Evolutionary conservation across 1,140 invertebrate species (phyloP).

Genomic region (Vollenhovia emeryi): DNA sequence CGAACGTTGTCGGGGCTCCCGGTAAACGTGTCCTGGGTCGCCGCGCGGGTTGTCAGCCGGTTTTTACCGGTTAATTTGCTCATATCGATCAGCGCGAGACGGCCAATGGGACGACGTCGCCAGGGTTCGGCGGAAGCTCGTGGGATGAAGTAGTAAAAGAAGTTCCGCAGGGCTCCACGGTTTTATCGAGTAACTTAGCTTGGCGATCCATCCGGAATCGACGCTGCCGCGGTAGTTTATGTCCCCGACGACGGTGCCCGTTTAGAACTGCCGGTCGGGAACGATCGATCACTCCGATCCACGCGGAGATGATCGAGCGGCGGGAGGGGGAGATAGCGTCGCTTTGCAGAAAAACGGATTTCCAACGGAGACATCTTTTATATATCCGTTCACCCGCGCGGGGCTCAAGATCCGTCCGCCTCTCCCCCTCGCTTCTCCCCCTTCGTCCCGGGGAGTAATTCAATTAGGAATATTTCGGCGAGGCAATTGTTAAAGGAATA

Average conservation of each 20-base stretch:
- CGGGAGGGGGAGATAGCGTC: neutral
- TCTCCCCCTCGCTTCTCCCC: neutral
- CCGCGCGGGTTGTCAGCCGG: neutral
- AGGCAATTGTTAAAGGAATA: neutral
- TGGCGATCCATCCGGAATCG: conserved; percentile 49
- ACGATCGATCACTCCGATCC: conserved; percentile 37
- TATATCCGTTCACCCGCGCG: neutral
- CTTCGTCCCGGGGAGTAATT: neutral
- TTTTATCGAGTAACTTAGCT: conserved; percentile 57
- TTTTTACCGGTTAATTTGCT: conserved; percentile 2
- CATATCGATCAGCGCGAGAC: conserved; percentile 21
- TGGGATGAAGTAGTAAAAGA: conserved; percentile 2
- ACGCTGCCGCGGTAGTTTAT: conserved; percentile 56
- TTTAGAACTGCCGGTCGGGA: conserved; percentile 37
- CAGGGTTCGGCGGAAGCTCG: neutral
- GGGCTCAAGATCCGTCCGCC: neutral
- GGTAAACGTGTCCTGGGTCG: neutral
- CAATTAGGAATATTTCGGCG: conserved; percentile 13
- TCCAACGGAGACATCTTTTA: conserved; percentile 4
- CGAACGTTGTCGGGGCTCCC: neutral
- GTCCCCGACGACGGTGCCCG: conserved; percentile 19
- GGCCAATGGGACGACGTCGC: conserved; percentile 16
- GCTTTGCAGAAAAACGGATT: neutral
- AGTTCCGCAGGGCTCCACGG: conserved; percentile 11
- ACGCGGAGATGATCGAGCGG: conserved; percentile 14